These are phyloP conservation scores for Piaya cayana DNA, from an alignment of 2,113 vertebrate genomes.

Conservation along the genomic window DNA sequence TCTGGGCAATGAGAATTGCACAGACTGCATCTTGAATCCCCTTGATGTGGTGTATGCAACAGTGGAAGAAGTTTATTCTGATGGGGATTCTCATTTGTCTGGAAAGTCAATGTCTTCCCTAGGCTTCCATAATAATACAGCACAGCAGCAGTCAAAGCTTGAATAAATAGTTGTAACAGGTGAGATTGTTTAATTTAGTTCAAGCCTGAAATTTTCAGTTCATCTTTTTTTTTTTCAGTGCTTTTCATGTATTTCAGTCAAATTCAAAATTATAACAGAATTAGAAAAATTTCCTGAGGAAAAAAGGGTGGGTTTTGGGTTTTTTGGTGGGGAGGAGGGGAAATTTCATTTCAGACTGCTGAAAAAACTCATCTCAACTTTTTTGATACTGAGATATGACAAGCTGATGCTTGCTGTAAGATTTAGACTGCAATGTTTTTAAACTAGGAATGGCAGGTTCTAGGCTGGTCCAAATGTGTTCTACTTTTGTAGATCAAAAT, in stretches of 20 bases:
- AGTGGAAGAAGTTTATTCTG: neutral
- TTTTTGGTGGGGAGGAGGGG: too few species aligned
- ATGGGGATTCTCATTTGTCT: neutral
- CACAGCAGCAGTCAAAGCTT: neutral
- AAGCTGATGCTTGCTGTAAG: neutral
- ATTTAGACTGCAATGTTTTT: neutral
- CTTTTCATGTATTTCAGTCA: neutral
- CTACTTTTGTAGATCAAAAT: neutral
- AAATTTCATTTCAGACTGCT: neutral
- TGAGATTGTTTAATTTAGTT: neutral
- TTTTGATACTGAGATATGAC: neutral
- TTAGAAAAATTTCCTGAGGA: neutral
- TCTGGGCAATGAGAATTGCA: neutral
- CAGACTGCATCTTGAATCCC: neutral
- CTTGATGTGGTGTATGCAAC: neutral
- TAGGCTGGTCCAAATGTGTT: neutral
- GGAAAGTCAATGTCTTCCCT: neutral
- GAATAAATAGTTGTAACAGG: neutral
- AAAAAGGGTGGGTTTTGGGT: accelerated
- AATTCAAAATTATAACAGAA: neutral
- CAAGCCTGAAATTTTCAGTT: neutral
- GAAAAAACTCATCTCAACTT: neutral
- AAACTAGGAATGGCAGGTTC: neutral
- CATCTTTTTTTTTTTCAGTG: neutral
- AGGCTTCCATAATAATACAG: neutral